Evolutionary conservation across 2,797 vertebrate genomes (phyloP).

Genomic region (Esox lucius): DNA sequence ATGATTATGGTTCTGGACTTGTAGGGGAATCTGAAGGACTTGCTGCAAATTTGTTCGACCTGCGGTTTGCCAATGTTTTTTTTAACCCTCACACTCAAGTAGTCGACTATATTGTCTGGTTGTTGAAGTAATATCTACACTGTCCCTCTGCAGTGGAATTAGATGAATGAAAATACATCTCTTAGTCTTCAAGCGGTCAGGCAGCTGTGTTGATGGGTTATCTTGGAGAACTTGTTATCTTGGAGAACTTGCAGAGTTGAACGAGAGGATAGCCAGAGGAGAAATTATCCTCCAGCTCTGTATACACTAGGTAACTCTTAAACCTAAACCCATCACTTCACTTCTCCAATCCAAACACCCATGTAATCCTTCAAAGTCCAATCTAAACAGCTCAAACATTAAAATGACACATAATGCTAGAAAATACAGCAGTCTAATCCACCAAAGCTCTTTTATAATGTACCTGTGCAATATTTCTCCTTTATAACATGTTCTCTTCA

Average conservation of each 20-base stretch:
- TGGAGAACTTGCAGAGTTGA: constrained; percentile 75
- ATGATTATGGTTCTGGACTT: constrained; percentile 29
- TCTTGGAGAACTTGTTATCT: constrained; percentile 59
- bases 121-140: constrained; percentile 55
- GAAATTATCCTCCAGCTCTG: constrained; percentile 65
- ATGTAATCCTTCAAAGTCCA: not conserved
- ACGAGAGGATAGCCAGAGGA: constrained; percentile 74
- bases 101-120: constrained; percentile 67
- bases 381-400: constrained; percentile 27
- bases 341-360: constrained; percentile 27
- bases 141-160: constrained; percentile 64
- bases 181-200: constrained; percentile 60
- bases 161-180: constrained; percentile 61
- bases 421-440: constrained; percentile 39
- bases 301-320: constrained; percentile 69
- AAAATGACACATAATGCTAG: constrained; percentile 45
- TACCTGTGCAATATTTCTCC: not conserved
- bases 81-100: constrained; percentile 61
- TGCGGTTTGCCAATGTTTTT: constrained; percentile 63
- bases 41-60: constrained; percentile 13
- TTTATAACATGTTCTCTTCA: constrained; percentile 36
- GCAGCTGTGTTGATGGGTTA: constrained; percentile 49
- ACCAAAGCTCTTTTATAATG: constrained; percentile 14
- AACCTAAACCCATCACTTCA: not conserved
- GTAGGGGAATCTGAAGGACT: not conserved